These are phyloP conservation scores for Ophion slaviceki DNA, from an alignment of 2,888 invertebrate species.

Conservation along the genomic window DNA sequence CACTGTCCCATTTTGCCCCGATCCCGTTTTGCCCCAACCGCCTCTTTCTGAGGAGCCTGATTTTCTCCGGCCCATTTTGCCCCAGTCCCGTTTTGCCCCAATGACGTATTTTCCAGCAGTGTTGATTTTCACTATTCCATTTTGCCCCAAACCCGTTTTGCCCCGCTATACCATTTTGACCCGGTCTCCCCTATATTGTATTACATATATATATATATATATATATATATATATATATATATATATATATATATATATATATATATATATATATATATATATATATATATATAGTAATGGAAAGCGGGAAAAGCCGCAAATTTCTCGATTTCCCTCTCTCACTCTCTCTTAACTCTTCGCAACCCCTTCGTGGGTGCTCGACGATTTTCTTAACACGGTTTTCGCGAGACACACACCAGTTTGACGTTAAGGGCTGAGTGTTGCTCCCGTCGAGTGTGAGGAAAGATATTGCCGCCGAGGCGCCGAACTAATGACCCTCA, in stretches of 20 bases:
- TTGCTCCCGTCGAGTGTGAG: constrained; percentile 53
- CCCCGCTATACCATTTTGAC: too few relatives aligned
- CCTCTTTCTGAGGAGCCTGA: too few relatives aligned
- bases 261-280: constrained; percentile 6
- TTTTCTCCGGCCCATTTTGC: too few relatives aligned
- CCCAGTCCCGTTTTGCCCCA: too few relatives aligned
- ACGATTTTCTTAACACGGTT: constrained; percentile 73
- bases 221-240: background rate
- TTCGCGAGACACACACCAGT: constrained; percentile 50
- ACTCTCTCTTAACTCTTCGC: constrained; percentile 34
- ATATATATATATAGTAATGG: background rate
- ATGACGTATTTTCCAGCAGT: too few relatives aligned
- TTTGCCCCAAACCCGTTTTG: too few relatives aligned
- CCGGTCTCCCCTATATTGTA: too few relatives aligned
- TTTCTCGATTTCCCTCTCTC: constrained; percentile 42
- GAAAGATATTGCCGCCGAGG: constrained; percentile 76
- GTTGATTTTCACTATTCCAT: too few relatives aligned
- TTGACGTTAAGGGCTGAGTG: constrained; percentile 28
- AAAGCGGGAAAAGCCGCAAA: constrained; percentile 57
- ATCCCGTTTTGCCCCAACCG: too few relatives aligned
- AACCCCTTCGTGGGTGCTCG: constrained; percentile 45
- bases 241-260: constrained; percentile 8
- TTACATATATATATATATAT: background rate
- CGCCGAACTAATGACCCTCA: constrained; percentile 74
- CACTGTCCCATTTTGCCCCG: too few relatives aligned